Evolutionary conservation across 2,888 invertebrate genomes (phyloP).

Genomic region (Agrenia bidenticulata): DNA sequence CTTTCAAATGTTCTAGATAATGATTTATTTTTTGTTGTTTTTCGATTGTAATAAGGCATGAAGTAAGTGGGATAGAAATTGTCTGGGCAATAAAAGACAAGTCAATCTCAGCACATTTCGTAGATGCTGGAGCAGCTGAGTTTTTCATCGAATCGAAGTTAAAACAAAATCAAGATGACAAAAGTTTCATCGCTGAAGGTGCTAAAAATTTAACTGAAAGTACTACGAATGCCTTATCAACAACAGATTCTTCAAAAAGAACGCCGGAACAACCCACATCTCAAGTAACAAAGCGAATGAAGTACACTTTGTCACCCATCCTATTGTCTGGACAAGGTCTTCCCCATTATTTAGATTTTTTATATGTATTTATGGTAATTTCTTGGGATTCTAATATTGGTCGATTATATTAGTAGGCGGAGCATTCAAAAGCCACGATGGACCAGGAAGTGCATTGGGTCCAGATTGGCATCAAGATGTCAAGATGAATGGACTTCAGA

Average conservation of each 20-base stretch:
- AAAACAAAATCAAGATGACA: not conserved
- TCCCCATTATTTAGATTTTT: too few species aligned
- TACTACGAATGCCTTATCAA: not conserved
- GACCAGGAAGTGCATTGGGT: slow-evolving; percentile 84
- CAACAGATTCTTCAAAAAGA: not conserved
- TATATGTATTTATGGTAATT: too few species aligned
- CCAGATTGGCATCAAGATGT: slow-evolving; percentile 90
- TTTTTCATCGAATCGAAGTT: slow-evolving; percentile 69
- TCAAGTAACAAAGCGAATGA: slow-evolving; percentile 22
- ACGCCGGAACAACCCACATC: not conserved
- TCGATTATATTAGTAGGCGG: too few species aligned
- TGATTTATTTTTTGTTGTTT: slow-evolving; percentile 26
- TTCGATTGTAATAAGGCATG: slow-evolving; percentile 62
- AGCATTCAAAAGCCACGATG: too few species aligned
- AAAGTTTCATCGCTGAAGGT: too few species aligned
- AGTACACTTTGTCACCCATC: slow-evolving; percentile 28
- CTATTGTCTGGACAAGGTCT: too few species aligned
- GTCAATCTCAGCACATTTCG: slow-evolving; percentile 88
- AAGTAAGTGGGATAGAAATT: slow-evolving; percentile 78
- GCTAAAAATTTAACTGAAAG: too few species aligned
- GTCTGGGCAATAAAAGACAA: slow-evolving; percentile 93
- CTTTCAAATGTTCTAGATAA: slow-evolving; percentile 14
- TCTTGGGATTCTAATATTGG: too few species aligned
- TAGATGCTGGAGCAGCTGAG: slow-evolving; percentile 93
- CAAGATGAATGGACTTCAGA: slow-evolving; percentile 61